Evolutionary conservation across 2,888 invertebrate genomes (phyloP), one percentile per base, ranked within the genome.

Genomic region (Lasioglossum figueresi): DNA sequence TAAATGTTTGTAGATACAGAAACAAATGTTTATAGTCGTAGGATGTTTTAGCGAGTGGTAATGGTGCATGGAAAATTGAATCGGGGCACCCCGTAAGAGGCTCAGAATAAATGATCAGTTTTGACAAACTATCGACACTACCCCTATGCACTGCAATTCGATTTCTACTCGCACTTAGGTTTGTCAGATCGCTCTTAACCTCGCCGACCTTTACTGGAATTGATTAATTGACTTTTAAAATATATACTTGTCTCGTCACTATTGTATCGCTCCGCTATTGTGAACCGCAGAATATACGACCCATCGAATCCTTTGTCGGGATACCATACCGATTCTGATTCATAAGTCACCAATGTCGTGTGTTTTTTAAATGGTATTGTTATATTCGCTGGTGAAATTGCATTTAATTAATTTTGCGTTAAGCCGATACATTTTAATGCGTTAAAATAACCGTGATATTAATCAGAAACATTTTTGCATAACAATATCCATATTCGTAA

Each of bases 181-280:
- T 77, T 84, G 87, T 88, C 88, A 74, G 74, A 75, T 74, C 84
- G 72, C 84, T 89, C 90, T 92, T 90, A 85, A 90, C 89, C 89
- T 91, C 86, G 63, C 19, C 87, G 87, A 90, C 88, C 89, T 90
- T 80, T 80, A 74, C 79, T 75, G 82, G 84, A 82, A 89, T 92
- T 93, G 93, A 93, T 93, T 92, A 93, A 93, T 93, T 91, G 93
- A 91, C 87, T 87, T 88, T 91, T 91, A 87, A 89, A 88, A 90
- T 92, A 91, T 88, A 91, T 88, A 91, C 91, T 89, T 91, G 90
- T 91, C 90, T 89, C 90, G 88, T 66, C 81, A 79, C 91, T 71
- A 91, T 92, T 91, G 91, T 90, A 83, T 86, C 83, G 87, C 76
- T 16, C 80, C 72, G 86, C 89, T 90, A 91, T 90, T 89, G 86